A percentile compares a stretch with the other conserved stretches of the same genome.
phyloP scores from a whole-genome alignment of 2,888 invertebrate genomes.

The Xanthia icteritia region DNA sequence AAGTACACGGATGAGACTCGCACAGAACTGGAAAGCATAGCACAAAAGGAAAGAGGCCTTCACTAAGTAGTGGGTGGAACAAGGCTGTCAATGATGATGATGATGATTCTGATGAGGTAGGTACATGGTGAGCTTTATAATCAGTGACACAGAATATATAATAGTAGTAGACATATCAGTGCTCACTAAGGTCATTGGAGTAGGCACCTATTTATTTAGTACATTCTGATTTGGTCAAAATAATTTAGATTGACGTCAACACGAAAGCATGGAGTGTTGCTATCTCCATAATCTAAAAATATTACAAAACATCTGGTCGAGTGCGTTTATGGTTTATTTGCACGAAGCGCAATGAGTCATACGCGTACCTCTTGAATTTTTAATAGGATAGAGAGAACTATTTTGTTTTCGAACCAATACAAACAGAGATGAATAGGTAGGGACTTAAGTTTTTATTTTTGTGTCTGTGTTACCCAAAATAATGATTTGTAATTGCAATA shows the following conservation, averaged over 20 bases:
- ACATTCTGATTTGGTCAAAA: constrained; percentile 1
- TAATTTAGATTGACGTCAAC: constrained; percentile 20
- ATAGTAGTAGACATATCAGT: too few species aligned
- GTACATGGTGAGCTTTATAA: background rate
- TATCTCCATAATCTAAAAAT: constrained; percentile 38
- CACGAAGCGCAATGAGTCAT: constrained; percentile 12
- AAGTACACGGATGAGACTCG: background rate
- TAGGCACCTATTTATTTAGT: background rate
- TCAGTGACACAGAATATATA: too few species aligned
- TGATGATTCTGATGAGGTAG: too few species aligned
- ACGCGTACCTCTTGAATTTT: constrained; percentile 5
- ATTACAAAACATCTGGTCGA: constrained; percentile 32
- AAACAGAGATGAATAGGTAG: background rate
- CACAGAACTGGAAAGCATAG: background rate
- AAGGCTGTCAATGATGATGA: background rate
- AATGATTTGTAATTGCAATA: background rate
- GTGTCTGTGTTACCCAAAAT: background rate
- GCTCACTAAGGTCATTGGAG: background rate
- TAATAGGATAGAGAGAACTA: background rate
- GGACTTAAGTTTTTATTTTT: background rate
- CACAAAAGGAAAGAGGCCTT: too few species aligned
- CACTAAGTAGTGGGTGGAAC: too few species aligned
- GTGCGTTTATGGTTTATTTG: constrained; percentile 24
- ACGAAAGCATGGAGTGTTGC: constrained; percentile 3
- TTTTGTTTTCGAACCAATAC: constrained; percentile 10